A percentile compares a stretch with the other conserved stretches of the same genome.
These are phyloP conservation scores for Trigoniulus corallinus DNA, from an alignment of 1,140 invertebrate genomes.

Conservation along the genomic window DNA sequence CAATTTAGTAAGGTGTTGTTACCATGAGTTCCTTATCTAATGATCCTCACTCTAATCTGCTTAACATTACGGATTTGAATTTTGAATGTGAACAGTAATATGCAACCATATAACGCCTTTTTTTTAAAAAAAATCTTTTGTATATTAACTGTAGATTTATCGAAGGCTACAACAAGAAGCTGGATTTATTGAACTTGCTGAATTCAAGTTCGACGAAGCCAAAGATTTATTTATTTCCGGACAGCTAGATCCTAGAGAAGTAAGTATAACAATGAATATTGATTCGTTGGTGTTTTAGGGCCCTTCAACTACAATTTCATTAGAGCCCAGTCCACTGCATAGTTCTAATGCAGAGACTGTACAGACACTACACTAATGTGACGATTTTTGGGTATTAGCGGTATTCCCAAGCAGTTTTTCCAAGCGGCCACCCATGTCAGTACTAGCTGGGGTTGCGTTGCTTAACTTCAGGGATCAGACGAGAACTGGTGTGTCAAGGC, in stretches of 20 bases:
- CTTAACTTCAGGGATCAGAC: no score
- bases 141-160: conserved; percentile 14
- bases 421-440: no score
- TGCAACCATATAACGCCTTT: neutral
- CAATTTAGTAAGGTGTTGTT: conserved; percentile 20
- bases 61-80: neutral
- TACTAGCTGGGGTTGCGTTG: no score
- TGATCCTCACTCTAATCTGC: neutral
- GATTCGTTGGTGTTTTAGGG: conserved; percentile 7
- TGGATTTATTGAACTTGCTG: conserved; percentile 32
- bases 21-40: neutral
- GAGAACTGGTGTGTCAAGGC: no score
- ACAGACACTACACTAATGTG: no score
- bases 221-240: conserved; percentile 27
- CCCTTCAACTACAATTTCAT: no score
- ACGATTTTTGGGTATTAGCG: no score
- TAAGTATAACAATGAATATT: no score
- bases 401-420: no score
- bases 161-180: conserved; percentile 29
- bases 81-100: neutral
- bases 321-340: no score
- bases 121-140: neutral
- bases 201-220: conserved; percentile 30
- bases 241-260: conserved; percentile 30
- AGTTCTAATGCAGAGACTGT: no score